Base-by-base conservation (phyloP, 2,113 vertebrate genomes). In the Limnothrissa miodon region DNA sequence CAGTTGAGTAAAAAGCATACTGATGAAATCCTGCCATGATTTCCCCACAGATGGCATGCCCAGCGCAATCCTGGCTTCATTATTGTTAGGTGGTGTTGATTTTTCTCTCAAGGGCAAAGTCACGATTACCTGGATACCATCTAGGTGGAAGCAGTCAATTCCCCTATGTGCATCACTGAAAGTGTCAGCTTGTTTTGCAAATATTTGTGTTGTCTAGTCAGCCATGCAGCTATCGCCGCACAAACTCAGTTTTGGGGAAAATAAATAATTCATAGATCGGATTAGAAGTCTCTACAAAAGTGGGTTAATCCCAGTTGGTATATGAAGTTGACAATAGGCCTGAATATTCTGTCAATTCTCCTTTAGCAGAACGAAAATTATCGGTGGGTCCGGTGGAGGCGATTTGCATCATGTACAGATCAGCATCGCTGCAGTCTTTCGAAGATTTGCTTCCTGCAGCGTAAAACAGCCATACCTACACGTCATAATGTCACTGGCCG, bases 191-290 rank as follows among this genome's bases (percentile, higher is more conserved):
- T 13, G 59, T 66, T 66, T 66, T 33, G 8, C 59, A 66, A 66
- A 66, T 66, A 66, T 66, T 59, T 66, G 59, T 33, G 59, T 66
- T 66, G 59, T 66, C 59, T 66, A 66, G 59, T 66, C 25, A 66
- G 59, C 59, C 59, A 8, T 29, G 2, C 9, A 33, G 8, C n/a
- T 66, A 33, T 66, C 25, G 29, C 59, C 33, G 59, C 29, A 66
- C 59, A 10, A 66, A 66, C 25, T 66, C 4, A 66, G 59, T 66
- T 29, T 66, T 1, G 59, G 59, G 29, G 33, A 15, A 10, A 66
- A 66, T 66, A 33, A 66, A 66, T 66, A 66, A 66, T 66, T 66
- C 59, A 66, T 66, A 33, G 59, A 66, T 33, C 10, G n/a, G 59
- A 66, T 66, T 66, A 66, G 59, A 33, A 66, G 1, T 66, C 25